phyloP scores from a whole-genome alignment of 1,140 invertebrate genomes.

The Ostrea denselamellosa region DNA sequence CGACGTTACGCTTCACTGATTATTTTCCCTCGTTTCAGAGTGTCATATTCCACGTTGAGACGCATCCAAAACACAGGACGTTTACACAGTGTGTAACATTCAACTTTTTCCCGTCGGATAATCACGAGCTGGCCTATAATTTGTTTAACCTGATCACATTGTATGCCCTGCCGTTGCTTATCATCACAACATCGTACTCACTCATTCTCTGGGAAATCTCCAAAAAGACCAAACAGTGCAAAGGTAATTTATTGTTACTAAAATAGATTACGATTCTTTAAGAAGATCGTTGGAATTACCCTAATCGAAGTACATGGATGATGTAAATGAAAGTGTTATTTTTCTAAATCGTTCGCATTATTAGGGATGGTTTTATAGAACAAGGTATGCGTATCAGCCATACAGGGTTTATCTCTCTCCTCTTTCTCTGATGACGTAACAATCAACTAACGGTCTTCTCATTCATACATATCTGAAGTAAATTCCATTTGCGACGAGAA shows the following conservation, averaged over 20 bases:
- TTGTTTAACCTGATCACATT: constrained; percentile 88
- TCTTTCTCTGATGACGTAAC: too few relatives aligned
- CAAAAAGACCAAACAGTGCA: constrained; percentile 84
- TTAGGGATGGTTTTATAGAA: too few relatives aligned
- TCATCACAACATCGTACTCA: constrained; percentile 92
- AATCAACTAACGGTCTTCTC: too few relatives aligned
- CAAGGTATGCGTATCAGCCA: too few relatives aligned
- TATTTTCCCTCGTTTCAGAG: constrained; percentile 81
- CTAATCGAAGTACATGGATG: too few relatives aligned
- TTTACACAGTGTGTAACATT: constrained; percentile 90
- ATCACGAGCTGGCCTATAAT: constrained; percentile 87
- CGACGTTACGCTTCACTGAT: neutral
- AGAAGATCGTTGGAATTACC: too few relatives aligned
- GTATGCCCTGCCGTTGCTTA: constrained; percentile 90
- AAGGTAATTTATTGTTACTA: constrained; percentile 76
- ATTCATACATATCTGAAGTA: too few relatives aligned
- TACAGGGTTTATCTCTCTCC: too few relatives aligned
- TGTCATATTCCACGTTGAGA: constrained; percentile 86
- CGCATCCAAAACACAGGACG: constrained; percentile 83
- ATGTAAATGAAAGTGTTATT: too few relatives aligned
- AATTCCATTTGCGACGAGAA: too few relatives aligned
- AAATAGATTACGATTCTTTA: too few relatives aligned
- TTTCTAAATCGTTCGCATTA: too few relatives aligned
- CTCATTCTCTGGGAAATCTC: constrained; percentile 90
- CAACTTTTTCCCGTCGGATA: constrained; percentile 83